Percentiles rank a stretch among this genome's conserved stretches.
Evolutionary conservation across 2,113 vertebrate genomes (phyloP).

Genomic region (Origma solitaria): DNA sequence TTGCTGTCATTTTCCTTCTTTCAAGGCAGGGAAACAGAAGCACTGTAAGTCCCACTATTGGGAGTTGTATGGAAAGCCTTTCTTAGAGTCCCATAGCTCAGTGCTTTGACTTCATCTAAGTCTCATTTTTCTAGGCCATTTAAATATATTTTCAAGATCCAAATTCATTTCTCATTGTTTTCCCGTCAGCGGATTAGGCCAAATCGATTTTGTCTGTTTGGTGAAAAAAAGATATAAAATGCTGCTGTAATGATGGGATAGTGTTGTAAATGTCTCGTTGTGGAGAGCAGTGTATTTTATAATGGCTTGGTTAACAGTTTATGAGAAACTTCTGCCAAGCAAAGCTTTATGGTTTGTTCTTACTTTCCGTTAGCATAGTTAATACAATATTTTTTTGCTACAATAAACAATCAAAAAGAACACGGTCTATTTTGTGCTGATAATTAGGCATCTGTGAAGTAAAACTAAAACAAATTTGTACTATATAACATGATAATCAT

Average conservation of each 20-base stretch:
- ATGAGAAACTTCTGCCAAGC: background rate
- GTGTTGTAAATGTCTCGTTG: background rate
- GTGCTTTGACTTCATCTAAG: background rate
- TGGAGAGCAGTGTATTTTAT: background rate
- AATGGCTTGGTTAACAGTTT: background rate
- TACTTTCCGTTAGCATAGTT: background rate
- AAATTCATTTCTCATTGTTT: background rate
- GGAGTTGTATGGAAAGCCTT: background rate
- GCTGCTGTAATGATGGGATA: background rate
- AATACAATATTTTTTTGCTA: background rate
- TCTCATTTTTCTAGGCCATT: background rate
- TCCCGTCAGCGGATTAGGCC: background rate
- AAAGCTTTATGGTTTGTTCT: background rate
- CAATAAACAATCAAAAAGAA: background rate
- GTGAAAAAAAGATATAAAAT: background rate
- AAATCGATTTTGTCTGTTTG: background rate
- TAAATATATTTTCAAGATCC: background rate
- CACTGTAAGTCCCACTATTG: background rate
- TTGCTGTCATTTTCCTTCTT: background rate
- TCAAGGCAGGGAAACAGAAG: background rate
- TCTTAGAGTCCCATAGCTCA: background rate
- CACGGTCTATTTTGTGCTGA: background rate
- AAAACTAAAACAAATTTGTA: background rate
- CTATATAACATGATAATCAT: background rate
- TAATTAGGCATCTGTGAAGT: background rate